A percentile compares a stretch with the other conserved stretches of the same genome.
These are phyloP conservation scores for Drosophila auraria DNA, from an alignment of 1,140 invertebrate species.

Conservation along the genomic window DNA sequence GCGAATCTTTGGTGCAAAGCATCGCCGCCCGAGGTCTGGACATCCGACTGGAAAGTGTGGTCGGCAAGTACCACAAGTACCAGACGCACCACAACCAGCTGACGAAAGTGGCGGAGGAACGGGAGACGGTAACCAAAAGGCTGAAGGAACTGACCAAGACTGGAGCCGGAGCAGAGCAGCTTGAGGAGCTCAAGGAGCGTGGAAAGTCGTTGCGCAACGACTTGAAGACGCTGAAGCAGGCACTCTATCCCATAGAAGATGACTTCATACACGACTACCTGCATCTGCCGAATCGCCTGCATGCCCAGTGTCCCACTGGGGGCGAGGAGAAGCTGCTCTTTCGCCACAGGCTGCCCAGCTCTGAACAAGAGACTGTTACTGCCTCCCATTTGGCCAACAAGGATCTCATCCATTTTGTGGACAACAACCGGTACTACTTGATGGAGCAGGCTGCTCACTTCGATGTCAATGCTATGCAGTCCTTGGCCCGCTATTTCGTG, in stretches of 20 bases:
- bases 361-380: not conserved
- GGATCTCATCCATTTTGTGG: slow-evolving; percentile 86
- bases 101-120: slow-evolving; percentile 82
- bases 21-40: slow-evolving; percentile 85
- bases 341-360: slow-evolving; percentile 54
- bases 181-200: slow-evolving; percentile 85
- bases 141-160: slow-evolving; percentile 65
- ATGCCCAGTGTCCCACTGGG: slow-evolving; percentile 86
- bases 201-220: slow-evolving; percentile 86
- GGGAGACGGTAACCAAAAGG: slow-evolving; percentile 64
- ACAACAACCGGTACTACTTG: slow-evolving; percentile 86
- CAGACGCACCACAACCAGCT: slow-evolving; percentile 84
- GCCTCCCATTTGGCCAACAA: slow-evolving; percentile 69
- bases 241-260: slow-evolving; percentile 87
- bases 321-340: slow-evolving; percentile 84
- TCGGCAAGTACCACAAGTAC: slow-evolving; percentile 86
- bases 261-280: slow-evolving; percentile 86
- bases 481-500: slow-evolving; percentile 84
- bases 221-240: slow-evolving; percentile 86
- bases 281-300: slow-evolving; percentile 88
- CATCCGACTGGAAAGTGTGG: slow-evolving; percentile 85
- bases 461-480: slow-evolving; percentile 86
- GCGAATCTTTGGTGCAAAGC: slow-evolving; percentile 85
- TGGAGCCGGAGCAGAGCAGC: slow-evolving; percentile 1
- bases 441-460: slow-evolving; percentile 87